Base-by-base conservation (phyloP, 2,797 vertebrate species). In the Bradypodion ventrale region DNA sequence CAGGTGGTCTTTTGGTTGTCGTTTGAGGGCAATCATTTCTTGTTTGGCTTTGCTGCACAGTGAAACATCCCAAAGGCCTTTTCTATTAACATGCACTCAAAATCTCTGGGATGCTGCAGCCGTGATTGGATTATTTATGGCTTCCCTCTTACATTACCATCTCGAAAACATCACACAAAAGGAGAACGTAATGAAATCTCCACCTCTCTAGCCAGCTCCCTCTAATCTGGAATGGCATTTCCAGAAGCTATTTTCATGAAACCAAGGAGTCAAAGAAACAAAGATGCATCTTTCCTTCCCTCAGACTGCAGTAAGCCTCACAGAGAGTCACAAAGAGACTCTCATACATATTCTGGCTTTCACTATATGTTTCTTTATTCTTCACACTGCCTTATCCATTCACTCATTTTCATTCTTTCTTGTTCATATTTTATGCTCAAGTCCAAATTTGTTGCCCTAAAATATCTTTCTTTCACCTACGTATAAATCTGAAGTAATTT, bases 41-140 rank as follows among this genome's bases (percentile, higher is more conserved):
- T 75, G 60, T 93, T 91, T 90, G 35, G 83, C 86, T 93, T 89
- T 90, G 80, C 8, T 89, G 82, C 6, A 5, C 81, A 87, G 90
- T 76, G 63, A 87, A 90, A 91, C 87, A 82, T 87, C 89, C 92
- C 77, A 8, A 86, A 93, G 91, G 91, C 89, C 89, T 86, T 86
- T 91, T 88, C 89, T 93, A 89, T 92, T 87, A 90, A 88, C 91
- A 89, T 73, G 83, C 85, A 49, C 89, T 88, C 83, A 94, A 92
- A 94, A 93, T 95, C 95, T 95, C 19, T 35, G 87, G 88, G 92
- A 92, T 75, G 88, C 87, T 89, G 88, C 93, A 93, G 92, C 94
- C 95, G 92, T 93, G 94, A 94, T 94, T 72, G 44, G 94, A 93
- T 95, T 96, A 96, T 95, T 96, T 96, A 96, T 95, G 95, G 94